Base-by-base conservation (phyloP, 2,113 vertebrate genomes). In the Platichthys flesus region DNA sequence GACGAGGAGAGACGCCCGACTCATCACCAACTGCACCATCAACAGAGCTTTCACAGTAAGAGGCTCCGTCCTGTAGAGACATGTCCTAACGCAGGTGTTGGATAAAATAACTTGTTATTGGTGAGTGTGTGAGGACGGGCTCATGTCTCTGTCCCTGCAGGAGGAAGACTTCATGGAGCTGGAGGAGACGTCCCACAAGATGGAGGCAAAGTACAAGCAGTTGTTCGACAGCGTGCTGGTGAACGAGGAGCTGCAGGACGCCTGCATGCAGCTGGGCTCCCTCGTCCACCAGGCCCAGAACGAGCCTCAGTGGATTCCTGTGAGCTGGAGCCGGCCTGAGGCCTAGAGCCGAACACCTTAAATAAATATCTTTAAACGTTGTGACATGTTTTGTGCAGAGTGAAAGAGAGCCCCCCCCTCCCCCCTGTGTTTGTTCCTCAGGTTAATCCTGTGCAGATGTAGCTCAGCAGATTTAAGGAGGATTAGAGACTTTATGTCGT, bases 131-230 rank as follows among this genome's bases (percentile, higher is more conserved):
- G 51, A 4, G 20, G 18, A 21, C 20, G 20, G 5, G 15, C 6
- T 10, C 0, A 0, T 61, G 47, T 63, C 7, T 26, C 10, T 15
- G 15, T 74, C 18, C 9, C 21, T 71, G 0, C 89, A 98, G 97
- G 96, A 97, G 70, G 96, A 97, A 80, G 97, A 99, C 76, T 94
- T 97, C 64, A 90, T 94, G 79, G 95, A 97, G 81, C 94, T 98
- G 88, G 95, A 96, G 83, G 95, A 96, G 10, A 85, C 87, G 0
- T 95, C 95, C 8, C 92, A 90, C 71, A 95, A 93, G 84, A 95
- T 97, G 83, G 96, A 97, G 91, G 82, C 72, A 21, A 96, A 96
- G 78, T 98, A 96, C 91, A 92, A 94, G 24, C 96, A 98, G 78
- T 95, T 95, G 76, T 97, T 97, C 82, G 96, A 98, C 91, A 88